phyloP scores from a whole-genome alignment of 2,797 vertebrate species.

The Dicrostonyx torquatus region DNA sequence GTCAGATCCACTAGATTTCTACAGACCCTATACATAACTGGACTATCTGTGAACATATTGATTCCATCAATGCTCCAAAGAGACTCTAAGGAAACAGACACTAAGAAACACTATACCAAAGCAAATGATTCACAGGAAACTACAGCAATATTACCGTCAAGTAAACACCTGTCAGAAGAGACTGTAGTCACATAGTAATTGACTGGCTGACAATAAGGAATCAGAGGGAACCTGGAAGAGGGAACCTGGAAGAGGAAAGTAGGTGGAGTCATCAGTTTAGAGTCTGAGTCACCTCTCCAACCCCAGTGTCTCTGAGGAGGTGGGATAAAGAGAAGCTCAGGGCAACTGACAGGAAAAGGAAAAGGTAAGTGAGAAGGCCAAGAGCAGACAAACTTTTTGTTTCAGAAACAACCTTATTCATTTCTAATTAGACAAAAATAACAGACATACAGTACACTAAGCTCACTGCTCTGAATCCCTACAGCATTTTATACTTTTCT shows the following conservation, averaged over 20 bases:
- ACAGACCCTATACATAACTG: neutral
- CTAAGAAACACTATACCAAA: conserved; percentile 34
- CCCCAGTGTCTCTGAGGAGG: conserved; percentile 9
- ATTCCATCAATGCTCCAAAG: conserved; percentile 18
- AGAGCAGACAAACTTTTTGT: conserved; percentile 56
- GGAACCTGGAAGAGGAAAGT: conserved; percentile 66
- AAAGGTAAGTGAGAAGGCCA: conserved; percentile 41
- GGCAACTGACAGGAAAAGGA: conserved; percentile 62
- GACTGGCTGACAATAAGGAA: conserved; percentile 53
- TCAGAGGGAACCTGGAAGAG: conserved; percentile 58
- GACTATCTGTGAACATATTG: neutral
- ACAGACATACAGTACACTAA: neutral
- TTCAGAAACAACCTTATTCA: conserved; percentile 49
- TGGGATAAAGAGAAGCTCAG: conserved; percentile 57
- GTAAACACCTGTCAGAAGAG: conserved; percentile 8
- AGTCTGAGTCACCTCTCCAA: conserved; percentile 64
- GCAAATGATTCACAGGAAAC: conserved; percentile 38
- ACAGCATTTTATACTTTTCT: neutral
- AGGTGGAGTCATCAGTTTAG: neutral
- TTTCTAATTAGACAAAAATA: conserved; percentile 16
- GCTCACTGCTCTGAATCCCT: conserved; percentile 4
- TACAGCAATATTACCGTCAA: conserved; percentile 17
- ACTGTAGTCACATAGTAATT: neutral
- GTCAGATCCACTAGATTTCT: conserved; percentile 21
- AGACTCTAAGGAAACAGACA: conserved; percentile 33